A percentile compares a stretch with the other conserved stretches of the same genome.
Evolutionary conservation across 1,140 invertebrate species (phyloP).

Genomic region (Drosophila parvula): DNA sequence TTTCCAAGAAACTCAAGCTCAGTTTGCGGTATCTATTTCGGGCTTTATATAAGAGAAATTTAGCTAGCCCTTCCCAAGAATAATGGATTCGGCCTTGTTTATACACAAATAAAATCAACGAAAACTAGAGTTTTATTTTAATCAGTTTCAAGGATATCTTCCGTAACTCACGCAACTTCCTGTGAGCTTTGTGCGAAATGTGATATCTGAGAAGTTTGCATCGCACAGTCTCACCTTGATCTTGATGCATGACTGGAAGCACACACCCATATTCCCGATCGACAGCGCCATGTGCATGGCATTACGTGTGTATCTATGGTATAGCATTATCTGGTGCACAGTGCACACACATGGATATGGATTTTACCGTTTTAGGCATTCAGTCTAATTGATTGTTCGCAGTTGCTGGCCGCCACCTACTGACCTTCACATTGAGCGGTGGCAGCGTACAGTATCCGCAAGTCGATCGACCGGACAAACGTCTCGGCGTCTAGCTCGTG

Average conservation of each 20-base stretch:
- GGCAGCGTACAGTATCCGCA: constrained; percentile 69
- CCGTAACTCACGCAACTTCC: constrained; percentile 5
- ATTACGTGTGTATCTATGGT: constrained; percentile 24
- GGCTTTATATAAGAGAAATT: not conserved
- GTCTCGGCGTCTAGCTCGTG: constrained; percentile 71
- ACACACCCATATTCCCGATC: constrained; percentile 52
- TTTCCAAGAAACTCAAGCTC: constrained; percentile 1
- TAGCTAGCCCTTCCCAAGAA: not conserved
- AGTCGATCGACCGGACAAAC: constrained; percentile 70
- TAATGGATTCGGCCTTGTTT: not conserved
- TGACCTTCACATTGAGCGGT: constrained; percentile 79
- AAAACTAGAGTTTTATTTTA: not conserved
- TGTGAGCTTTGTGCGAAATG: constrained; percentile 3
- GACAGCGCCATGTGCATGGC: constrained; percentile 32
- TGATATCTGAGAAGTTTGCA: not conserved
- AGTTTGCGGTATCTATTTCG: not conserved
- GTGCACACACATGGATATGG: constrained; percentile 53
- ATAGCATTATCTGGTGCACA: constrained; percentile 46
- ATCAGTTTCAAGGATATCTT: not conserved
- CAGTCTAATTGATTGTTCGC: constrained; percentile 77
- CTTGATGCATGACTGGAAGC: constrained; percentile 50
- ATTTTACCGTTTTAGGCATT: constrained; percentile 74
- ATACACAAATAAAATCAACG: not conserved
- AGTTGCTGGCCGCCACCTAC: constrained; percentile 76
- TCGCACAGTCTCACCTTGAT: constrained; percentile 41